Percentiles rank a stretch among this genome's conserved stretches.
Conservation (phyloP, 1,140 invertebrate species). For the Tetranychus cinnabarinus region DNA sequence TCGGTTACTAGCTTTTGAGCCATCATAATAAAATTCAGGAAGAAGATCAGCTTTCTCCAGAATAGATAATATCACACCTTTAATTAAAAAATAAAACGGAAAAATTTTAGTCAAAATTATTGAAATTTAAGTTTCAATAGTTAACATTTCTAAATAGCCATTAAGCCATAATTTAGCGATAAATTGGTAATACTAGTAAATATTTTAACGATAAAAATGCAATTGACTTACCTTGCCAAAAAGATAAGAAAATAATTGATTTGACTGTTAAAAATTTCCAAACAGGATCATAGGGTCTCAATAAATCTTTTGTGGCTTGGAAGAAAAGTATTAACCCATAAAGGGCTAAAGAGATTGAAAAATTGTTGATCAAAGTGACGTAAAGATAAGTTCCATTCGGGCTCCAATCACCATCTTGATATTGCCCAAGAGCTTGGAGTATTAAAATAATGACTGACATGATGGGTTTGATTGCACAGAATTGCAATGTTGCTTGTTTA, state of each 20-base stretch:
- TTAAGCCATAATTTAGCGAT: too few species aligned
- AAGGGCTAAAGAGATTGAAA: constrained; percentile 82
- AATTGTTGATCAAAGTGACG: constrained; percentile 94
- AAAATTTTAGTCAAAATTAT: too few species aligned
- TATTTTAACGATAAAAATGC: neutral
- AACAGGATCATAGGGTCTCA: constrained; percentile 89
- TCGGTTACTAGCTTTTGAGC: constrained; percentile 41
- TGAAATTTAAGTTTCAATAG: too few species aligned
- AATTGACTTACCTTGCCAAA: constrained; percentile 79
- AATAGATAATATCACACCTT: constrained; percentile 82
- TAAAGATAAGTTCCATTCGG: constrained; percentile 88
- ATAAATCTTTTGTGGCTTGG: constrained; percentile 66
- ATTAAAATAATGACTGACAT: constrained; percentile 96
- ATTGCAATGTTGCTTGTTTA: constrained; percentile 89
- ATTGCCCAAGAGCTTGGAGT: constrained; percentile 68
- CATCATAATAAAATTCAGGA: constrained; percentile 9
- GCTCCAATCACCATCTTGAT: constrained; percentile 77
- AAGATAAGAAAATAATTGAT: constrained; percentile 96
- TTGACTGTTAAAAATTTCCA: constrained; percentile 98
- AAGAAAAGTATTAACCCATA: constrained; percentile 97
- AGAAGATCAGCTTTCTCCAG: constrained; percentile 80
- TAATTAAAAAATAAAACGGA: neutral
- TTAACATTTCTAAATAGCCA: too few species aligned
- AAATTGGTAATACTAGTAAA: too few species aligned
- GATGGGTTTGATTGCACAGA: constrained; percentile 90